Base-by-base conservation (phyloP, 2,113 vertebrate species). In the Poecilia latipinna region DNA sequence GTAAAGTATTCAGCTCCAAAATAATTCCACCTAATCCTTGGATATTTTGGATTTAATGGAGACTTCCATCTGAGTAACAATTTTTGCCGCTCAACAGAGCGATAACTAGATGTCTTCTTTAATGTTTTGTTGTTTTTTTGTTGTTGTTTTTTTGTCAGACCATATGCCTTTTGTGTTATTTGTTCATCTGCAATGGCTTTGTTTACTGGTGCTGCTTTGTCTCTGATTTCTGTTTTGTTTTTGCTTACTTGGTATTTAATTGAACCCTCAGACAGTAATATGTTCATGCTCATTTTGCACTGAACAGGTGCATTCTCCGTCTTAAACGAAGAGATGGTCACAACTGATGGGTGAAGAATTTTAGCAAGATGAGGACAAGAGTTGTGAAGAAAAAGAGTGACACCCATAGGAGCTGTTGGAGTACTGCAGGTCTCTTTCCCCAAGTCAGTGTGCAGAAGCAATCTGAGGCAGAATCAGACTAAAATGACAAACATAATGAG, bases 331-430 rank as follows among this genome's bases (percentile, higher is more conserved):
- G 67, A 61, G 2, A 61, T 35, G 44, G 37, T 37, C 64, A 70
- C 51, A 15, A 0, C 31, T 39, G 70, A 67, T 63, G 51, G 28
- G 28, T 74, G 68, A 88, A 62, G 42, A 19, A 70, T 39, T 68
- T 42, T 66, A 77, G 65, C 61, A 69, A 73, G 35, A 29, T 19
- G 12, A 28, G 12, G 7, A 39, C 5, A 57, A 22, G 35, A 70
- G 83, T 93, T 88, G 62, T 86, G 80, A 94, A 95, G 94, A 93
- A 94, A 94, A 94, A 94, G 94, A 95, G 93, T 90, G 94, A 94
- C 94, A 94, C 92, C 94, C 85, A 92, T 87, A 88, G 94, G 93
- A 82, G 71, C 35, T 61, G 75, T 2, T 11, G 19, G 26, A 76
- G 89, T 89, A 95, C 91, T 95, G 90, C 93, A 92, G 0, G 33